phyloP scores from a whole-genome alignment of 2,113 vertebrate species.

The Scomber japonicus region DNA sequence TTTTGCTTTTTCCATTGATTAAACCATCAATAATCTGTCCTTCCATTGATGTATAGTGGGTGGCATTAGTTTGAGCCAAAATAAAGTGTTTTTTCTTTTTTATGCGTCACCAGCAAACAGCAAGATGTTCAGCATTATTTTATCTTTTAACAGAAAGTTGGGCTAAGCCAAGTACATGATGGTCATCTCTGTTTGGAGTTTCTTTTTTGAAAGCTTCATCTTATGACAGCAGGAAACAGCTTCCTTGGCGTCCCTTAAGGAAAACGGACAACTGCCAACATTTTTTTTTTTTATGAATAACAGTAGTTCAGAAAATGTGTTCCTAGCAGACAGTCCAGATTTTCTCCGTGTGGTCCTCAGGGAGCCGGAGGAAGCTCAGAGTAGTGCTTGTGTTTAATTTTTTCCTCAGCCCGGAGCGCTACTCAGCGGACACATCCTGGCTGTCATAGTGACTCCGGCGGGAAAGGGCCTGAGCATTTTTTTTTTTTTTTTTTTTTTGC shows the following conservation, averaged over 20 bases:
- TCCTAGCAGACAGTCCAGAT: conserved; percentile 36
- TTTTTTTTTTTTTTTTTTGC: conserved; percentile 12
- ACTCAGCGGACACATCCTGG: conserved; percentile 22
- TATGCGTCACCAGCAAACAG: too few species aligned
- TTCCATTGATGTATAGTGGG: too few species aligned
- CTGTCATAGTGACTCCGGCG: conserved; percentile 17
- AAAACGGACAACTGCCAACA: conserved; percentile 37
- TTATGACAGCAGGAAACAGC: conserved; percentile 23
- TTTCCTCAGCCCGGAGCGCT: conserved; percentile 23
- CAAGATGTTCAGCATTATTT: too few species aligned
- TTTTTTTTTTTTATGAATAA: conserved; percentile 47
- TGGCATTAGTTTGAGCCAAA: too few species aligned
- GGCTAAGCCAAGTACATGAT: conserved; percentile 14
- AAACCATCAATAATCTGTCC: too few species aligned
- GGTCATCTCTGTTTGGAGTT: not conserved
- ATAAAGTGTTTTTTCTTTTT: too few species aligned
- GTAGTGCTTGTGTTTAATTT: conserved; percentile 44
- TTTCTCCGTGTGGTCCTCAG: conserved; percentile 5
- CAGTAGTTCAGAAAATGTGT: conserved; percentile 41
- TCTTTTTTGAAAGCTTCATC: conserved; percentile 1
- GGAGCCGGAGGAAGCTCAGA: not conserved
- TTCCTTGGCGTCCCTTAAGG: conserved; percentile 24
- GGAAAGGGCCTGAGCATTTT: conserved; percentile 14
- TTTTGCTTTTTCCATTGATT: too few species aligned
- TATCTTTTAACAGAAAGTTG: conserved; percentile 5